phyloP scores from a whole-genome alignment of 2,113 vertebrate species.

The Stomatorhinus ivindoensis region DNA sequence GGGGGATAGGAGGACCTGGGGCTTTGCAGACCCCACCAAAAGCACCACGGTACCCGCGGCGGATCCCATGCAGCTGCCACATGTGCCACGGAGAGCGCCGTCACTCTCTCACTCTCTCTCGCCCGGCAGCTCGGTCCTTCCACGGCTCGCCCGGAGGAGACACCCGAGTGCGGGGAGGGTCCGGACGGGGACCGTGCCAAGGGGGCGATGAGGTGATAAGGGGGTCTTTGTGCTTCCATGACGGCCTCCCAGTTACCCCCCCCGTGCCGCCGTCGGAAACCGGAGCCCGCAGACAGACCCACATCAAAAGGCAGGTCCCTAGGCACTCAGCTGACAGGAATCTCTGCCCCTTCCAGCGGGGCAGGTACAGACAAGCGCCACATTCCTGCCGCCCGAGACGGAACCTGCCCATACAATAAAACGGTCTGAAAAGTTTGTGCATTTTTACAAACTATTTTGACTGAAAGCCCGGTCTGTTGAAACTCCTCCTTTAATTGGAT shows the following conservation, averaged over 20 bases:
- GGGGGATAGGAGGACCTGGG: not conserved
- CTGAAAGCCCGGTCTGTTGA: not conserved
- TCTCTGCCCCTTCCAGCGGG: not conserved
- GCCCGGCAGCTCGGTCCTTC: not conserved
- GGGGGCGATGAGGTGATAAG: not conserved
- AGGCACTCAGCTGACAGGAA: not conserved
- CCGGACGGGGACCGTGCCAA: not conserved
- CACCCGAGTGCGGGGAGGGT: no score
- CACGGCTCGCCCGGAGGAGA: not conserved
- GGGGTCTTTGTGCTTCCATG: conserved; percentile 12
- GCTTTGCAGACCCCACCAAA: not conserved
- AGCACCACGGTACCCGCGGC: no score
- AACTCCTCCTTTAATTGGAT: not conserved
- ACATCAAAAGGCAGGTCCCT: conserved; percentile 33
- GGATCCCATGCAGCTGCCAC: no score
- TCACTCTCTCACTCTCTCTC: not conserved
- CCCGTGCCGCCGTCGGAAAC: conserved; percentile 15
- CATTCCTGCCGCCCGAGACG: not conserved
- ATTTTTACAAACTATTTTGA: not conserved
- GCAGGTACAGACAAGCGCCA: not conserved
- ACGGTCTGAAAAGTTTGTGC: not conserved
- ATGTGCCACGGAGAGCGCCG: not conserved
- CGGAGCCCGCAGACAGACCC: conserved; percentile 20
- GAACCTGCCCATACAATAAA: conserved; percentile 2
- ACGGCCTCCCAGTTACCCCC: conserved; percentile 7